A percentile compares a stretch with the other conserved stretches of the same genome.
Conservation (phyloP, 2,113 vertebrate genomes). For the Tenrec ecaudatus region DNA sequence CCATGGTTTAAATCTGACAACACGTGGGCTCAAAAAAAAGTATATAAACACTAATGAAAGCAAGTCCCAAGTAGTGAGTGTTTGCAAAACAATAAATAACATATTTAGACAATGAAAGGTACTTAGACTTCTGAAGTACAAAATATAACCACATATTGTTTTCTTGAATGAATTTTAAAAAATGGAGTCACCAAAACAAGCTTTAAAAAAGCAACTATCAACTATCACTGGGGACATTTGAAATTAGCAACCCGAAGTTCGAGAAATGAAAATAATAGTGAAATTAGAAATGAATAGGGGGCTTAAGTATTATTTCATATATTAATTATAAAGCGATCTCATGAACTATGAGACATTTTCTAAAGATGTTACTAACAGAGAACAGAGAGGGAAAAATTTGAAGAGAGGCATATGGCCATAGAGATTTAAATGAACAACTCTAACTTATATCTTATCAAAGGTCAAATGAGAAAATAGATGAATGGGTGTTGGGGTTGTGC, state of each 20-base stretch:
- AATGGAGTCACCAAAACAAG: background rate
- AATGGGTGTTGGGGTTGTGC: too few species aligned
- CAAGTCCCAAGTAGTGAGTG: background rate
- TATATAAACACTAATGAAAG: background rate
- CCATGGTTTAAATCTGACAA: background rate
- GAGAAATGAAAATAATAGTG: slow-evolving; percentile 13
- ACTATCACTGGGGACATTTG: background rate
- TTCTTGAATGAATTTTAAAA: background rate
- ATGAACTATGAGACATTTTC: background rate
- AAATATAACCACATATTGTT: background rate
- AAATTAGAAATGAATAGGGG: background rate
- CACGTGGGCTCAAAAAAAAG: slow-evolving; percentile 2
- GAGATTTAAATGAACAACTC: background rate
- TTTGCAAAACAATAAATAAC: too few species aligned
- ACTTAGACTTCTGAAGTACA: background rate
- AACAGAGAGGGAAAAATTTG: background rate
- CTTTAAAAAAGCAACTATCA: background rate
- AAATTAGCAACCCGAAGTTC: slow-evolving; percentile 32
- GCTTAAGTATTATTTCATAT: background rate
- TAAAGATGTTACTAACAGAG: background rate
- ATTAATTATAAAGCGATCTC: slow-evolving; percentile 5
- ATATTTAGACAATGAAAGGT: background rate
- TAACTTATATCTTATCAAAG: background rate
- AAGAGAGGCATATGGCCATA: background rate
- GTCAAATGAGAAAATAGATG: background rate